Evolutionary conservation across 2,113 vertebrate genomes (phyloP), one percentile per base, ranked within the genome.

Genomic region (Uria aalge): DNA sequence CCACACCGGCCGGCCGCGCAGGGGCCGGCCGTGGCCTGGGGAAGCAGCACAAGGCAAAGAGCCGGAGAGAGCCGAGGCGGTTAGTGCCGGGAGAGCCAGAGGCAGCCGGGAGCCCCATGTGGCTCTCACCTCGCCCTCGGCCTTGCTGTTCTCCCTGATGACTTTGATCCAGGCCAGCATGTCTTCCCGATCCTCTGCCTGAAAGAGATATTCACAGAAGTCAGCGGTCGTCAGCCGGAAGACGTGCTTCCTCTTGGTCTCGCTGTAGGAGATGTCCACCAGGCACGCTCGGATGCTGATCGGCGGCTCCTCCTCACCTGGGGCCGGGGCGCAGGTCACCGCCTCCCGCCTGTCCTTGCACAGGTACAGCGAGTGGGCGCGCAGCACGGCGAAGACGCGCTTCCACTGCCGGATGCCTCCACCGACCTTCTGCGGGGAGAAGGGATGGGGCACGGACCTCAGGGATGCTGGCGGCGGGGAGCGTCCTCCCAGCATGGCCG

Each of bases 131-230:
- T 99, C 99, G 88, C 98, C 99, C 98, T 99, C 99, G 6, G 98
- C 99, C 98, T 99, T 99, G 98, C 99, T 99, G 98, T 99, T 99
- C 94, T 99, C 99, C 85, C 99, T 98, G 98, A 99, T 99, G 97
- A 98, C 99, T 98, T 98, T 99, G 97, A 99, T 99, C 99, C 99
- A 99, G 97, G 98, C 98, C 98, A 99, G 98, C 99, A 99, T 99
- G 98, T 99, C 99, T 90, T 99, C 99, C 77, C 99, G 98, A 98
- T 99, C 99, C 98, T 99, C 99, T 63, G 99, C 99, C 98, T 99
- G 99, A 98, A 99, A 99, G 98, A 99, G 99, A 98, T 99, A 99
- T 99, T 99, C 99, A 97, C 99, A 99, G 98, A 99, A 99, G 99
- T 99, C 99, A 98, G 99, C 99, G 69, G 99, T 99, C 98, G 99